Evolutionary conservation across 2,888 invertebrate genomes (phyloP), one percentile per base, ranked within the genome.

Genomic region (Hyppa rectilinea): DNA sequence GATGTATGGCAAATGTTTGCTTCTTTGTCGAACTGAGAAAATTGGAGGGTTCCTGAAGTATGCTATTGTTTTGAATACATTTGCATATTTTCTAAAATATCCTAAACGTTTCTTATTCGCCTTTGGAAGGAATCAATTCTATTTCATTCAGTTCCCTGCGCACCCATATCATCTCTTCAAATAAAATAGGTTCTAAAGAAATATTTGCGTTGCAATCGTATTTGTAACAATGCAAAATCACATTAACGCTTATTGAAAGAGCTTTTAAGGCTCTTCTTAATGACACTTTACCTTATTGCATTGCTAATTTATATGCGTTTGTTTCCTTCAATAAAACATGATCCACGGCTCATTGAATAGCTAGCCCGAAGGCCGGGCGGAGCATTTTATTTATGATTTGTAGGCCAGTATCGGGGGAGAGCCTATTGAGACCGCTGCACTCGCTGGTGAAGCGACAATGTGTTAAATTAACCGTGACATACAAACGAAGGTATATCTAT

Each of bases 401-500:
- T 72, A 80, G 82, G 80, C 63, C 82, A 73, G 49, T 38, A 72
- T 53, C 63, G 47, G 40, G 71, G 66, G 72, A 71, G 64, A 56
- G 12, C 34, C 43, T 34, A 69, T 71, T 81, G 70, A 81, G 81
- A 59, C 14, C 59, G 53, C 29, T 67, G 76, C 82, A 59, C 58
- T 47, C 23, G 47, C 47, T 60, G 10, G 50, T 72, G 61, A 53
- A 49, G 63, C 62, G 56, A 23, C 66, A 80, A 56, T 17, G 75
- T 64, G 75, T 74, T 82, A 79, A 80, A 82, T 79, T 67, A 79
- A 78, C 80, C 66, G 71, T 81, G 82, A 58, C 82, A 78, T 60
- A 82, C 50, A 49, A 62, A 82, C 71, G 64, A 45, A 34, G 56
- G 14, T 52, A 36, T 56, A 73, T 55, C 29, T 71, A 34, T 78